phyloP scores from a whole-genome alignment of 2,888 invertebrate species.

The Priocnemis perturbator region DNA sequence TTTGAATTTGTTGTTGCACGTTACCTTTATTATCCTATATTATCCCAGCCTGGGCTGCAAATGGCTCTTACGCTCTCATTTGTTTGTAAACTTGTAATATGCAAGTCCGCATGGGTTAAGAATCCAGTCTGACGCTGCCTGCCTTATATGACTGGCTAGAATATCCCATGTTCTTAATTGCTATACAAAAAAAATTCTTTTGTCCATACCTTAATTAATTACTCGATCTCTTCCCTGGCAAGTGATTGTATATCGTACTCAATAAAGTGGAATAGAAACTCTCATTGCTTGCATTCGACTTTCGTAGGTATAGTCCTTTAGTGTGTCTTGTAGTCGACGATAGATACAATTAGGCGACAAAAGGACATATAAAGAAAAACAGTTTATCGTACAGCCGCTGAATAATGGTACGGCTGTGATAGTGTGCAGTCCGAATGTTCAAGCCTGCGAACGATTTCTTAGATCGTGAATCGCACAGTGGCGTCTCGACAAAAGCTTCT shows the following conservation, averaged over 20 bases:
- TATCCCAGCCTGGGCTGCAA: conserved; percentile 58
- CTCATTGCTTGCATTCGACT: conserved; percentile 38
- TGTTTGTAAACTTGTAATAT: conserved; percentile 43
- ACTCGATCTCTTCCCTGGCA: conserved; percentile 30
- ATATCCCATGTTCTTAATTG: conserved; percentile 29
- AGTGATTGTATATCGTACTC: conserved; percentile 41
- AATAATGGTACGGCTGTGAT: conserved; percentile 1
- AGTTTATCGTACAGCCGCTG: conserved; percentile 1
- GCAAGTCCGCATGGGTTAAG: conserved; percentile 65
- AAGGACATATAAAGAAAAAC: neutral
- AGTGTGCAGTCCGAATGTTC: conserved; percentile 4
- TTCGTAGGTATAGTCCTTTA: conserved; percentile 28
- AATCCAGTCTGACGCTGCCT: conserved; percentile 63
- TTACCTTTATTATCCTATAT: conserved; percentile 51
- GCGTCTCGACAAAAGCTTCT: conserved; percentile 10
- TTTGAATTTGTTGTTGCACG: conserved; percentile 60
- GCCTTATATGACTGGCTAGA: conserved; percentile 57
- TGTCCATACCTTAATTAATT: conserved; percentile 37
- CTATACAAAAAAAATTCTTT: conserved; percentile 18
- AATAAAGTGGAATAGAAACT: conserved; percentile 48
- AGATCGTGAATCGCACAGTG: conserved; percentile 11
- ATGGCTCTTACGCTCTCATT: conserved; percentile 48
- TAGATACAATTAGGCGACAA: conserved; percentile 3
- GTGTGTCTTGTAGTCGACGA: neutral
- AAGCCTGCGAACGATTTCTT: conserved; percentile 15